phyloP scores from a whole-genome alignment of 2,888 invertebrate species.

The Xestoiulus laeticollis region DNA sequence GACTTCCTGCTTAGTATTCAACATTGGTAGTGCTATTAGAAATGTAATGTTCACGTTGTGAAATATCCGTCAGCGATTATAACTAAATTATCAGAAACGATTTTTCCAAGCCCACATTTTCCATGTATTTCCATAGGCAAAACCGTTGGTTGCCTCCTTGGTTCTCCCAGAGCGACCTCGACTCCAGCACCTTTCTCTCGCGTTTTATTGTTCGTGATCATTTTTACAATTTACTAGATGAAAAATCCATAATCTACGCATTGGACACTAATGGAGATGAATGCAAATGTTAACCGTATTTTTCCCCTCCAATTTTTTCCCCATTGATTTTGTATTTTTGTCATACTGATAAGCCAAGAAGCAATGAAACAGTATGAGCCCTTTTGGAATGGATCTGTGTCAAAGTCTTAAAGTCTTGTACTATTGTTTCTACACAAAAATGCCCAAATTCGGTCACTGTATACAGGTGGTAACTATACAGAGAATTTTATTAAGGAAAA shows the following conservation, averaged over 20 bases:
- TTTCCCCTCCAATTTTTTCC: background rate
- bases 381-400: background rate
- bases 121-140: background rate
- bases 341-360: background rate
- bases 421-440: too few relatives aligned
- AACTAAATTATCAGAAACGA: background rate
- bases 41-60: background rate
- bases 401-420: too few relatives aligned
- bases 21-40: background rate
- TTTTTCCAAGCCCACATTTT: conserved; percentile 1
- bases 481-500: too few relatives aligned
- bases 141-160: background rate
- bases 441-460: too few relatives aligned
- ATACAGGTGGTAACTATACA: too few relatives aligned
- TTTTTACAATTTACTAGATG: conserved; percentile 21
- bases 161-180: background rate
- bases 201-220: conserved; percentile 27
- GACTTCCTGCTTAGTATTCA: background rate
- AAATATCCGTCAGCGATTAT: background rate
- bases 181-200: background rate
- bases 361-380: background rate
- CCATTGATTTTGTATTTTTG: conserved; percentile 7
- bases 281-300: background rate
- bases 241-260: conserved; percentile 14
- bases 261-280: conserved; percentile 36